Base-by-base conservation (phyloP, 2,113 vertebrate genomes). In the Nematolebias whitei region DNA sequence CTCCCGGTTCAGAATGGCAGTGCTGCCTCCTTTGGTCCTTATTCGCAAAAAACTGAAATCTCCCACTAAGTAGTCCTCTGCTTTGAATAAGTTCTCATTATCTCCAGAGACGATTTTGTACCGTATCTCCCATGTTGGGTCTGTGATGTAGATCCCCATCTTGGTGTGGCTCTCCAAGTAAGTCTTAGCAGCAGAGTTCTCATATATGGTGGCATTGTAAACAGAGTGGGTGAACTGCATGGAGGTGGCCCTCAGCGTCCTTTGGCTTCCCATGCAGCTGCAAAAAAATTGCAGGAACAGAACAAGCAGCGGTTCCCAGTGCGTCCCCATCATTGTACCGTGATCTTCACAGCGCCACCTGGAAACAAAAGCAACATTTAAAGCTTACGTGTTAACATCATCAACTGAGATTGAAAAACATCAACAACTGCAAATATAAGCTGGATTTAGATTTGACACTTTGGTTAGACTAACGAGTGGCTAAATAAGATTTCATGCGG, bases 21-120 rank as follows among this genome's bases (percentile, higher is more conserved):
- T 96, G 83, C 98, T 98, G 82, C 98, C 97, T 88, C 97, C 98
- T 94, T 98, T 99, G 93, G 98, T 99, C 93, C 98, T 90, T 95
- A 99, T 95, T 74, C 98, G 93, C 90, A 99, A 90, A 90, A 98
- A 99, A 85, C 95, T 98, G 83, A 99, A 98, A 89, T 99, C 94
- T 78, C 98, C 98, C 80, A 98, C 81, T 73, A 94, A 50, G 43
- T 96, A 92, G 66, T 99, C 98, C 86, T 99, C 98, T 4, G 97
- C 97, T 94, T 99, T 99, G 87, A 99, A 99, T 40, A 99, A 88
- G 88, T 98, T 99, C 81, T 99, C 98, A 63, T 82, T 96, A 92
- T 99, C 98, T 68, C 98, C 98, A 43, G 96, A 95, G 85, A 99
- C 89, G 55, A 99, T 99, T 94, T 97, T 99, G 92, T 98, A 99